Evolutionary conservation across 2,113 vertebrate genomes (phyloP), one percentile per base, ranked within the genome.

Genomic region (Fregata magnificens): DNA sequence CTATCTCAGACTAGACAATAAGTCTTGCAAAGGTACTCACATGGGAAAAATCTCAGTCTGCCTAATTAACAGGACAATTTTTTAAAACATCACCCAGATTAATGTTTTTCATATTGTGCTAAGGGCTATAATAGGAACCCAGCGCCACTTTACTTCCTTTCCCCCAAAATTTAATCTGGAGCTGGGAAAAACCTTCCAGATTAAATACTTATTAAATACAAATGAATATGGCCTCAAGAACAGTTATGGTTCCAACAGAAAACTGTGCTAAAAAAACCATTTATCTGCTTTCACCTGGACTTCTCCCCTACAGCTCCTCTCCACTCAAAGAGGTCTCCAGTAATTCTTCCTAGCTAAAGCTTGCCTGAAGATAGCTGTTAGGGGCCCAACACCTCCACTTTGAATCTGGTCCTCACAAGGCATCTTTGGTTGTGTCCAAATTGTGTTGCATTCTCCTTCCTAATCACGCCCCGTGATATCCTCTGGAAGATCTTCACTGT

Each of bases 381-480:
- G 12, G n/a, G 12, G n/a, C 2, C 19, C 22, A 65, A 62, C 8
- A 82, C 4, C 13, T 47, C 42, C 19, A 36, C 13, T 16, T 21
- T 32, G 34, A 86, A 55, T 50, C 11, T 50, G 1, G 6, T 53
- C n/a, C 28, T 74, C 29, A 52, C 10, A 74, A 50, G 25, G 13
- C 7, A 38, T 47, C n/a, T 67, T 82, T 45, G 17, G 16, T 17
- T 66, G 8, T 29, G 3, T 50, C 31, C 11, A 42, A 81, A 58
- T 49, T 55, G 24, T 6, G 5, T 70, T 52, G 5, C 4, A 22
- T 88, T 79, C 11, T 80, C 29, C 32, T 80, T 50, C 40, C 18
- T 69, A 52, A 53, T 24, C n/a, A 72, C 1, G 2, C 0, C 6
- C 6, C 8, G 9, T 9, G 1, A 20, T 5, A 58, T 7, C 28